These are phyloP conservation scores for Nemotelus nigrinus DNA, from an alignment of 2,888 invertebrate species.

Conservation along the genomic window DNA sequence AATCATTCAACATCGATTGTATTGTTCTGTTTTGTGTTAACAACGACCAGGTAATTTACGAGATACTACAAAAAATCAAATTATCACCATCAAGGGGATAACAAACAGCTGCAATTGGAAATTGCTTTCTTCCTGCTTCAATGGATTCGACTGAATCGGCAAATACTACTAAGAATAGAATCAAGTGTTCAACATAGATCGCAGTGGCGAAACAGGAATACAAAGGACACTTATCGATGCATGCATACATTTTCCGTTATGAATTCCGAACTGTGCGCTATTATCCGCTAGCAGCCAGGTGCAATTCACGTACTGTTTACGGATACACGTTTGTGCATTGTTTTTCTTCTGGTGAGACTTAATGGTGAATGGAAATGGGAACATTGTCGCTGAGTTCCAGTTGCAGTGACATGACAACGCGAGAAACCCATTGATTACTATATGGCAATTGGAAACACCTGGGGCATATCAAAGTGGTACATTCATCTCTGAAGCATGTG, in stretches of 20 bases:
- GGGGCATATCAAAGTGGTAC: background rate
- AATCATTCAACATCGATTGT: too few species aligned
- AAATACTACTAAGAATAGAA: background rate
- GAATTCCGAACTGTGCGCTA: background rate
- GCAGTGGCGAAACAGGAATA: background rate
- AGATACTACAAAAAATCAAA: too few species aligned
- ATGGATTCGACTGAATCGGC: background rate
- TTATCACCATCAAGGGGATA: too few species aligned
- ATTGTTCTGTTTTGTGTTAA: too few species aligned
- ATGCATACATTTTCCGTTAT: background rate
- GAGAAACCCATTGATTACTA: background rate
- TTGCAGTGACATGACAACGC: background rate
- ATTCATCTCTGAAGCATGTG: background rate
- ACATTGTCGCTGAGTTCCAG: background rate
- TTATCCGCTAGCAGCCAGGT: background rate
- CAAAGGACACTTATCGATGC: background rate
- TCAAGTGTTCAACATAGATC: background rate
- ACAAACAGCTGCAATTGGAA: background rate
- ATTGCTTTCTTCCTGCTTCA: background rate
- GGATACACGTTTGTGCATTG: background rate
- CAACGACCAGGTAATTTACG: too few species aligned
- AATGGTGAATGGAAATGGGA: conserved; percentile 10
- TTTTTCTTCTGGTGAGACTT: conserved; percentile 8
- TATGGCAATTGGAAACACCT: conserved; percentile 2
- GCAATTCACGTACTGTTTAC: conserved; percentile 19